A percentile compares a stretch with the other conserved stretches of the same genome.
These are phyloP conservation scores for Epizoanthus stellaris DNA, from an alignment of 92 coral and sea anemone species.

Conservation along the genomic window DNA sequence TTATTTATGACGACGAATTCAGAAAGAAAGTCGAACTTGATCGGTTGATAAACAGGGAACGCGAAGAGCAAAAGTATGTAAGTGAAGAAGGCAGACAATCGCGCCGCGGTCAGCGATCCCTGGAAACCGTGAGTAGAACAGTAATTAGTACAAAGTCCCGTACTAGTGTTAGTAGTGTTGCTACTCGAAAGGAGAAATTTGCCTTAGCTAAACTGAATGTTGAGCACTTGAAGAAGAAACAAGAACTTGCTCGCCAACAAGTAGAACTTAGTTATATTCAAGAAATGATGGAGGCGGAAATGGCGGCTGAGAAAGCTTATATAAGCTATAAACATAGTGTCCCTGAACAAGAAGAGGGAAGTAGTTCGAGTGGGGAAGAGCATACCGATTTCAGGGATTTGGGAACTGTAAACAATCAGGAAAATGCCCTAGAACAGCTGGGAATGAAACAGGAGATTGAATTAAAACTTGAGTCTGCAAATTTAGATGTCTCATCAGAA, in stretches of 20 bases:
- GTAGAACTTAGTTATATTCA: background rate
- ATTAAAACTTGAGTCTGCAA: background rate
- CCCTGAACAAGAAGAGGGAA: background rate
- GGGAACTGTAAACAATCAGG: background rate
- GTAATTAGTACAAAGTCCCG: slow-evolving; percentile 6
- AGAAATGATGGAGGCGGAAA: slow-evolving; percentile 21
- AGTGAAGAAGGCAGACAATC: background rate
- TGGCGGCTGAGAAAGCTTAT: background rate
- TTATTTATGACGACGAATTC: slow-evolving; percentile 42
- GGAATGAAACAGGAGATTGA: background rate
- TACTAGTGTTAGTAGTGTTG: slow-evolving; percentile 6
- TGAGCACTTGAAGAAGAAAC: slow-evolving; percentile 4
- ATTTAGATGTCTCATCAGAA: background rate
- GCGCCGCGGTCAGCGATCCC: background rate
- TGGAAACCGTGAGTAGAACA: slow-evolving; percentile 43
- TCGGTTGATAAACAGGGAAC: background rate
- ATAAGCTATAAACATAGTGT: slow-evolving; percentile 13
- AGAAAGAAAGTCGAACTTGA: slow-evolving; percentile 31
- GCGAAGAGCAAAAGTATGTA: background rate
- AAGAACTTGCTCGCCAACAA: background rate
- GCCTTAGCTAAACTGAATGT: slow-evolving; percentile 39
- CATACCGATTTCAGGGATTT: background rate
- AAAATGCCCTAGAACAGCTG: background rate
- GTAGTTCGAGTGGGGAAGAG: background rate
- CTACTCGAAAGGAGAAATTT: slow-evolving; percentile 33